A percentile compares a stretch with the other conserved stretches of the same genome.
Evolutionary conservation across 1,140 invertebrate genomes (phyloP).

Genomic region (Drosophila ambigua): DNA sequence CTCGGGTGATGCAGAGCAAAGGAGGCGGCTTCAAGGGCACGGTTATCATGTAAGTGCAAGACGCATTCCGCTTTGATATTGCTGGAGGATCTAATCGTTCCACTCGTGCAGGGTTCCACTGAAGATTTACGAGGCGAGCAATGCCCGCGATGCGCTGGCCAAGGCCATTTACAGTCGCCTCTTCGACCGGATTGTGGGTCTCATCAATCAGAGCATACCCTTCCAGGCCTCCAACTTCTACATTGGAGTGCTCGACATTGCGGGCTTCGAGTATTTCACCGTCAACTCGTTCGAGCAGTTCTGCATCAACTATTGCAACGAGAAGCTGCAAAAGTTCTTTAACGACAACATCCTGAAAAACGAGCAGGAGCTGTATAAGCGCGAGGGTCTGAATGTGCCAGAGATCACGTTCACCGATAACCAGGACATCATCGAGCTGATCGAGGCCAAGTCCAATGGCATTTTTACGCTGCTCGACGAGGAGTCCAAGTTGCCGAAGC

Average conservation of each 20-base stretch:
- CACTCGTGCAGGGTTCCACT: constrained; percentile 92
- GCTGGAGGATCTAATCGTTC: not conserved
- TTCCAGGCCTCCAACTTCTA: constrained; percentile 94
- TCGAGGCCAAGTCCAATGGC: constrained; percentile 94
- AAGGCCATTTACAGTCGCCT: constrained; percentile 98
- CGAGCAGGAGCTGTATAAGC: constrained; percentile 97
- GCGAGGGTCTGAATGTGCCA: constrained; percentile 96
- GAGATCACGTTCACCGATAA: constrained; percentile 98
- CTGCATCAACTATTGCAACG: constrained; percentile 98
- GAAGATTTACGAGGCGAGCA: constrained; percentile 96
- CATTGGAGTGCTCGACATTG: constrained; percentile 98
- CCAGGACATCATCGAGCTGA: constrained; percentile 98
- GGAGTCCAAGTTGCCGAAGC: constrained; percentile 97
- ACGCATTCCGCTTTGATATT: constrained; percentile 46
- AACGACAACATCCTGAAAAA: constrained; percentile 97
- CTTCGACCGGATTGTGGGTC: constrained; percentile 97
- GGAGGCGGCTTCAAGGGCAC: constrained; percentile 97
- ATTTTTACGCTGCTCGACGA: constrained; percentile 98
- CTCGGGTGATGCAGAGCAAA: constrained; percentile 97
- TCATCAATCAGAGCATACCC: constrained; percentile 97
- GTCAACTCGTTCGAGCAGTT: constrained; percentile 98
- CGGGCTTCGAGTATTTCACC: constrained; percentile 98
- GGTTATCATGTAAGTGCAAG: constrained; percentile 92
- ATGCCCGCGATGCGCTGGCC: constrained; percentile 96
- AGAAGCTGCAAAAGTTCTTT: constrained; percentile 98